These are phyloP conservation scores for Drosophila sproati DNA, from an alignment of 1,140 invertebrate species.

Conservation along the genomic window DNA sequence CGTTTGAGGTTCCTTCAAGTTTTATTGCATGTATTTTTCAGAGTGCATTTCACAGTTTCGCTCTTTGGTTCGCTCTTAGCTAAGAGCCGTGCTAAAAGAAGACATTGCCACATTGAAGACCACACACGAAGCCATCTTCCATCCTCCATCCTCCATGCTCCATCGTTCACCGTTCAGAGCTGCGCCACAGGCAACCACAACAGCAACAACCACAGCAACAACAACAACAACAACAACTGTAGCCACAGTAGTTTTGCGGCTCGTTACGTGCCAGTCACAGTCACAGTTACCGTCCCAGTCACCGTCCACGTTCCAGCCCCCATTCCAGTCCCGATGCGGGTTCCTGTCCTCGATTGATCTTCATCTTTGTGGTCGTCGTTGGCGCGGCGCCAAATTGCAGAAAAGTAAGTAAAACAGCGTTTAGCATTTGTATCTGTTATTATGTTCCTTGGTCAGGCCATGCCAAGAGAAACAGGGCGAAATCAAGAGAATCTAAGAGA, in stretches of 20 bases:
- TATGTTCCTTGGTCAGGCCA: slow-evolving; percentile 73
- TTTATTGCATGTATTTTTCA: background rate
- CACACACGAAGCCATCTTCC: slow-evolving; percentile 65
- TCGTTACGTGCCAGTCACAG: slow-evolving; percentile 50
- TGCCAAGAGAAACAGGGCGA: slow-evolving; percentile 11
- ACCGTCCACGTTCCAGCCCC: slow-evolving; percentile 4
- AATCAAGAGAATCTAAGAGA: slow-evolving; percentile 13
- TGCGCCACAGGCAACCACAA: slow-evolving; percentile 61
- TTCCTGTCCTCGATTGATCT: slow-evolving; percentile 28
- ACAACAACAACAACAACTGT: slow-evolving; percentile 40
- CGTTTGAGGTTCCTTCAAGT: too few species aligned
- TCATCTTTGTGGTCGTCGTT: slow-evolving; percentile 22
- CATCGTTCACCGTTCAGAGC: slow-evolving; percentile 17
- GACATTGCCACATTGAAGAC: slow-evolving; percentile 61
- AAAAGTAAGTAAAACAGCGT: slow-evolving; percentile 79
- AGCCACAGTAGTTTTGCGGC: slow-evolving; percentile 76
- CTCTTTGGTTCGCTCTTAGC: slow-evolving; percentile 40
- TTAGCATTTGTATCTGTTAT: slow-evolving; percentile 64
- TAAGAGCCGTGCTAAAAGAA: slow-evolving; percentile 51
- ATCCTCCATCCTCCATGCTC: slow-evolving; percentile 11
- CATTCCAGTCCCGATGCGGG: background rate
- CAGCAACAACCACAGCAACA: slow-evolving; percentile 8
- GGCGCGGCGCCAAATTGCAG: slow-evolving; percentile 78
- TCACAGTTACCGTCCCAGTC: background rate
- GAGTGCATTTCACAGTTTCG: background rate